Evolutionary conservation across 2,797 vertebrate genomes (phyloP).

Genomic region (Eleutherodactylus coqui): DNA sequence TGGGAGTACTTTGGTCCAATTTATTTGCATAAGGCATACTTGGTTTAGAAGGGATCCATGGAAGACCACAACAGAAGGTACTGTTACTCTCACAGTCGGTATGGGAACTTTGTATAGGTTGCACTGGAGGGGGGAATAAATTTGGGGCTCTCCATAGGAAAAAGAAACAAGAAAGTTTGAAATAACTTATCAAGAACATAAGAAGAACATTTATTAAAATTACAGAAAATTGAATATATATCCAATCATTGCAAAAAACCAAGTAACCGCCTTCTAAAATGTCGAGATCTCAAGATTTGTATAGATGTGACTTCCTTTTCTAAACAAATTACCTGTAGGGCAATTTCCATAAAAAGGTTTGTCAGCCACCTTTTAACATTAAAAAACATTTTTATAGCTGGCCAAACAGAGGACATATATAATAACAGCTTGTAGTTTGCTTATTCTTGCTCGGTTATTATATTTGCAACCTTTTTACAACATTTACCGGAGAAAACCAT

Average conservation of each 20-base stretch:
- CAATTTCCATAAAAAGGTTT: not conserved
- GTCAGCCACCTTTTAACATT: constrained; percentile 11
- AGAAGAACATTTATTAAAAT: not conserved
- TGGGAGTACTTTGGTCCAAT: too few species aligned
- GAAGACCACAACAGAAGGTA: too few species aligned
- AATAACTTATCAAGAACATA: not conserved
- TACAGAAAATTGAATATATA: not conserved
- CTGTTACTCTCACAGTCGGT: not conserved
- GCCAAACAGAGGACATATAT: not conserved
- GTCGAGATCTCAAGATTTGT: not conserved
- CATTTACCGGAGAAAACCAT: constrained; percentile 11
- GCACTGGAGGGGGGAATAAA: too few species aligned
- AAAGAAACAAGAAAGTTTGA: not conserved
- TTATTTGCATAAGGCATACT: too few species aligned
- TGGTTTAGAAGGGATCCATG: too few species aligned
- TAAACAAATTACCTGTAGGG: constrained; percentile 10
- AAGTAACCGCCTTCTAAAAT: not conserved
- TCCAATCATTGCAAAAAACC: not conserved
- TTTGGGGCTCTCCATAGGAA: not conserved
- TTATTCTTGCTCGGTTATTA: constrained; percentile 8
- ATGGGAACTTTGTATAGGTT: too few species aligned
- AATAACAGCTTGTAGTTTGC: constrained; percentile 11
- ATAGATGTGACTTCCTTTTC: not conserved
- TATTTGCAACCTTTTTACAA: constrained; percentile 1
- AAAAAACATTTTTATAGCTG: not conserved